A percentile compares a stretch with the other conserved stretches of the same genome.
Conservation (phyloP, 1,140 invertebrate species). For the Arctopsyche grandis region DNA sequence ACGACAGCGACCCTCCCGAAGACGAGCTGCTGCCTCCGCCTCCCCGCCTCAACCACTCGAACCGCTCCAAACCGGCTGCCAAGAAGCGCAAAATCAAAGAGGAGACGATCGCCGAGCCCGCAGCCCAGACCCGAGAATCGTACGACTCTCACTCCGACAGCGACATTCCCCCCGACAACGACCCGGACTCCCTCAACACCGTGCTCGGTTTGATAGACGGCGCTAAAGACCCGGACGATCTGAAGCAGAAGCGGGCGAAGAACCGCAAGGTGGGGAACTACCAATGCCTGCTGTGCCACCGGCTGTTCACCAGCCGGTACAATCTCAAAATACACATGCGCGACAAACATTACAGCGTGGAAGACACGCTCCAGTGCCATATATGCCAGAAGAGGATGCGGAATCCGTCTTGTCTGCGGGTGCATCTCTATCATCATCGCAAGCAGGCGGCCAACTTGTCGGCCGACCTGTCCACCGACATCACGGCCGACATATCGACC, state of each 20-base stretch:
- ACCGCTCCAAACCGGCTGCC: slow-evolving; percentile 22
- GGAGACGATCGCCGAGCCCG: not conserved
- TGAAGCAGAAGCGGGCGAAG: slow-evolving; percentile 43
- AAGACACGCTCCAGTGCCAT: slow-evolving; percentile 66
- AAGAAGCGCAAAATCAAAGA: slow-evolving; percentile 31
- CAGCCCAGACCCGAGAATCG: not conserved
- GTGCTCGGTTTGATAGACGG: slow-evolving; percentile 6
- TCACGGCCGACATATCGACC: not conserved
- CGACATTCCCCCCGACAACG: slow-evolving; percentile 3
- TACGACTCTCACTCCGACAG: slow-evolving; percentile 35
- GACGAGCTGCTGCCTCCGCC: not conserved
- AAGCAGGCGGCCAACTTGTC: slow-evolving; percentile 61
- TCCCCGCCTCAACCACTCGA: not conserved
- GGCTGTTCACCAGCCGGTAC: slow-evolving; percentile 71
- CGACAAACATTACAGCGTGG: slow-evolving; percentile 69
- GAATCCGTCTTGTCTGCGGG: slow-evolving; percentile 68
- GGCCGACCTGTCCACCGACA: slow-evolving; percentile 3
- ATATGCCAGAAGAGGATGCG: slow-evolving; percentile 70
- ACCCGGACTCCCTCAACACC: not conserved
- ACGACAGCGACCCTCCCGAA: slow-evolving; percentile 13
- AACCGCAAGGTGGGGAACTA: slow-evolving; percentile 66
- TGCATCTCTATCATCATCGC: slow-evolving; percentile 70
- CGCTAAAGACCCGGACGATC: slow-evolving; percentile 15
- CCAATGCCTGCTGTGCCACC: slow-evolving; percentile 68
- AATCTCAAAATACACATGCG: slow-evolving; percentile 71